Evolutionary conservation across 2,888 invertebrate genomes (phyloP).

Genomic region (Nezara viridula): DNA sequence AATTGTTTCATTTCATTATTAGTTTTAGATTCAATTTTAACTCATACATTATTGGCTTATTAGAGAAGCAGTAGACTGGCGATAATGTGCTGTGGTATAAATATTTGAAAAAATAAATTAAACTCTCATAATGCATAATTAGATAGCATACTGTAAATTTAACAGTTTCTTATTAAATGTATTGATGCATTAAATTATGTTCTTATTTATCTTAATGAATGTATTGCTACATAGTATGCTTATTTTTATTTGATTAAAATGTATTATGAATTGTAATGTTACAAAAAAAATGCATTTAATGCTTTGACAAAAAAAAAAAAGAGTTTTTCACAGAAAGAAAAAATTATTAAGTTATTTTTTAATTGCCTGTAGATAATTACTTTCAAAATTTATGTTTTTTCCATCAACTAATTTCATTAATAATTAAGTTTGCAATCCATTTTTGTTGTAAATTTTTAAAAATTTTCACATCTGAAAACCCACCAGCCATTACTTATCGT

Average conservation of each 20-base stretch:
- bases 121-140: not conserved
- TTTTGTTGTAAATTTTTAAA: not conserved
- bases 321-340: not conserved
- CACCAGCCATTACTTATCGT: not conserved
- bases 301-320: not conserved
- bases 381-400: not conserved
- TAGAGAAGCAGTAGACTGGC: not conserved
- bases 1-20: not conserved
- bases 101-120: not conserved
- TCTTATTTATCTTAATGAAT: not conserved
- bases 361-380: not conserved
- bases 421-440: not conserved
- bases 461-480: not conserved
- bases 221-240: not conserved
- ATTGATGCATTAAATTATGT: not conserved
- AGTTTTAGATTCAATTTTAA: not conserved
- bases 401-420: not conserved
- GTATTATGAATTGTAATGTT: not conserved
- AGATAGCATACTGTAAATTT: not conserved
- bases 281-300: not conserved
- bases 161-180: not conserved
- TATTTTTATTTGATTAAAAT: not conserved
- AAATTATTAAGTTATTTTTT: not conserved
- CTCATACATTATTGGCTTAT: not conserved
- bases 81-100: not conserved